A percentile compares a stretch with the other conserved stretches of the same genome.
These are phyloP conservation scores for Lepilemur septentrionalis DNA, from an alignment of 2,797 vertebrate species.

Conservation along the genomic window DNA sequence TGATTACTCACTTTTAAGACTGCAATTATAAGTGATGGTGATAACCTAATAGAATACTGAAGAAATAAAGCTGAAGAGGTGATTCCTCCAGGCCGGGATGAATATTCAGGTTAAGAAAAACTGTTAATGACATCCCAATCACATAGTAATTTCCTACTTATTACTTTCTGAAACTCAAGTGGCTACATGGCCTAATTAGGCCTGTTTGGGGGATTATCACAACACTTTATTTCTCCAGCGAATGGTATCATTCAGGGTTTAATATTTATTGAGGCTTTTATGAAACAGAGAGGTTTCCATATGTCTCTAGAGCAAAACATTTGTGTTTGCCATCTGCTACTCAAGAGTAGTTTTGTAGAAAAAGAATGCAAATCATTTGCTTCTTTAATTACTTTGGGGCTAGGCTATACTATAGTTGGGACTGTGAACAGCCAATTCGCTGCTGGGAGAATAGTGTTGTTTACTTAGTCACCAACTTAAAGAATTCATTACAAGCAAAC, in stretches of 20 bases:
- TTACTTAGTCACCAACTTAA: constrained; percentile 70
- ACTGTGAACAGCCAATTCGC: constrained; percentile 60
- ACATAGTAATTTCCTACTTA: constrained; percentile 61
- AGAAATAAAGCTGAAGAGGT: constrained; percentile 60
- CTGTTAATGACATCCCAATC: constrained; percentile 69
- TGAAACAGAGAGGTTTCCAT: constrained; percentile 81
- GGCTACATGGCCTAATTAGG: constrained; percentile 58
- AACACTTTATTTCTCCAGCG: constrained; percentile 59
- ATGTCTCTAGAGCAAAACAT: constrained; percentile 80
- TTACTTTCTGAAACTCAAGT: constrained; percentile 66
- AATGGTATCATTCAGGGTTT: constrained; percentile 73
- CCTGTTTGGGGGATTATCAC: constrained; percentile 61
- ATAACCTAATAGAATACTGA: constrained; percentile 44
- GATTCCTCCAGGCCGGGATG: constrained; percentile 63
- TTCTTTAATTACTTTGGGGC: constrained; percentile 78
- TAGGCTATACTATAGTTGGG: constrained; percentile 33
- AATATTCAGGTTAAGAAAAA: constrained; percentile 76
- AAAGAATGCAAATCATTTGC: constrained; percentile 81
- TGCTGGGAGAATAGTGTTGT: constrained; percentile 62
- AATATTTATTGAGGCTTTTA: constrained; percentile 81
- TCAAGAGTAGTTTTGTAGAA: constrained; percentile 77
- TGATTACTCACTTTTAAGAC: constrained; percentile 58
- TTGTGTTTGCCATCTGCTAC: constrained; percentile 84
- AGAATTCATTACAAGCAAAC: constrained; percentile 59
- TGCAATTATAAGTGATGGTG: constrained; percentile 59